Percentiles rank a stretch among this genome's conserved stretches.
Evolutionary conservation across 2,888 invertebrate genomes (phyloP).

Genomic region (Chironomus riparius): DNA sequence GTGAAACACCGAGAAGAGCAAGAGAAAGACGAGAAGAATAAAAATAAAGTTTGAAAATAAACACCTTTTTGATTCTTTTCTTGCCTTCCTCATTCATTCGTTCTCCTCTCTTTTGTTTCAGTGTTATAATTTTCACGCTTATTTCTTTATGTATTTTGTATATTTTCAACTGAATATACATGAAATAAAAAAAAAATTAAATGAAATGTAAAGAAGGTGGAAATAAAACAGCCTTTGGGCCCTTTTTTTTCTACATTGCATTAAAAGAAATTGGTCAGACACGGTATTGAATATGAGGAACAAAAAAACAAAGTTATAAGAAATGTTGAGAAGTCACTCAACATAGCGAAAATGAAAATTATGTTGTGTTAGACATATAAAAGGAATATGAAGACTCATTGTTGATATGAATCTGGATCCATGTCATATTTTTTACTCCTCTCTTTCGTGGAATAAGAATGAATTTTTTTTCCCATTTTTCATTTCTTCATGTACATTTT

Average conservation of each 20-base stretch:
- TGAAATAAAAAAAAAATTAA: background rate
- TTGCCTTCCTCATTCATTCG: background rate
- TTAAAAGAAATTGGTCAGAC: background rate
- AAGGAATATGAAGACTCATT: background rate
- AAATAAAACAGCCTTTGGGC: background rate
- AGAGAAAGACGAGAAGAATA: background rate
- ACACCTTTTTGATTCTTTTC: constrained; percentile 22
- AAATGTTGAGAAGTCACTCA: background rate
- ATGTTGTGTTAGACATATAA: too few species aligned
- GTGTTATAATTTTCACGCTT: constrained; percentile 26
- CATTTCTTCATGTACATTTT: background rate
- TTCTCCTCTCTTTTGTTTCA: constrained; percentile 3
- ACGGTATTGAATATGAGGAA: background rate
- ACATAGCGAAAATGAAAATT: too few species aligned
- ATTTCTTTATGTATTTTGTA: background rate
- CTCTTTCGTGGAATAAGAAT: background rate
- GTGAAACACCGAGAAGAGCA: background rate
- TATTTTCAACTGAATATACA: too few species aligned
- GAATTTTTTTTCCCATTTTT: background rate
- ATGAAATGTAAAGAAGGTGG: background rate
- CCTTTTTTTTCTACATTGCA: background rate
- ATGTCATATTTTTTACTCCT: background rate
- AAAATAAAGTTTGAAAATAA: constrained; percentile 9
- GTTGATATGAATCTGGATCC: background rate
- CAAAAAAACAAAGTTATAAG: too few species aligned